A percentile compares a stretch with the other conserved stretches of the same genome.
These are phyloP conservation scores for Aleiodes testaceus DNA, from an alignment of 2,888 invertebrate genomes.

Conservation along the genomic window DNA sequence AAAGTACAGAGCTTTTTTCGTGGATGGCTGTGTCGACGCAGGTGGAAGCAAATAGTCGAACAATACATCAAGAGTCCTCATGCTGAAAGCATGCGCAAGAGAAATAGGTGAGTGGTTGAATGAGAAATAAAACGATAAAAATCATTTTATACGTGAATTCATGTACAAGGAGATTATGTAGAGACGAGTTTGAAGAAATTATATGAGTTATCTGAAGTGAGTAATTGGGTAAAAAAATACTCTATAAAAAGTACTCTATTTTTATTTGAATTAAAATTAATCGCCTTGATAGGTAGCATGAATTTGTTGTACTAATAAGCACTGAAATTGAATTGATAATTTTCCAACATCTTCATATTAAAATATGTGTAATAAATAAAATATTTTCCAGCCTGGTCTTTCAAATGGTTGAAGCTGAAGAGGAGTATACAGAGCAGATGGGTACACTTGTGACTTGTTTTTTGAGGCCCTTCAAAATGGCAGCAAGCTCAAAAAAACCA, in stretches of 20 bases:
- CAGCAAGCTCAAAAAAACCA: constrained; percentile 93
- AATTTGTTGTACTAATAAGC: too few relatives aligned
- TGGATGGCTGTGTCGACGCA: constrained; percentile 91
- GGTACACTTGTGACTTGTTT: constrained; percentile 90
- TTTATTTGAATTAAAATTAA: too few relatives aligned
- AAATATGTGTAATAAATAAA: neutral
- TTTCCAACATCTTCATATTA: too few relatives aligned
- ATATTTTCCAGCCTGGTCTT: constrained; percentile 81
- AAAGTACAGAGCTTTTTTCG: constrained; percentile 93
- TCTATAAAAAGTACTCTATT: too few relatives aligned
- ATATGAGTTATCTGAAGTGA: too few relatives aligned
- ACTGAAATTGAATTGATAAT: too few relatives aligned
- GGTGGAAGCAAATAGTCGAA: constrained; percentile 96
- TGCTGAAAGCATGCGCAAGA: constrained; percentile 93
- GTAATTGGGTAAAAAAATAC: too few relatives aligned
- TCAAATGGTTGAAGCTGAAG: constrained; percentile 94
- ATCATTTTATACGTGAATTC: too few relatives aligned
- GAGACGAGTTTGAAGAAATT: too few relatives aligned
- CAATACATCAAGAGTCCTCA: constrained; percentile 96
- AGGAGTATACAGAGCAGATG: constrained; percentile 93
- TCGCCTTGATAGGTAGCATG: too few relatives aligned
- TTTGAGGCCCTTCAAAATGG: constrained; percentile 93
- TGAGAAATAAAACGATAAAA: too few relatives aligned
- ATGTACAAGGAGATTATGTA: too few relatives aligned
- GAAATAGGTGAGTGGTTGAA: constrained; percentile 80